Base-by-base conservation (phyloP, 2,797 vertebrate species). In the Pteronotus mesoamericanus region DNA sequence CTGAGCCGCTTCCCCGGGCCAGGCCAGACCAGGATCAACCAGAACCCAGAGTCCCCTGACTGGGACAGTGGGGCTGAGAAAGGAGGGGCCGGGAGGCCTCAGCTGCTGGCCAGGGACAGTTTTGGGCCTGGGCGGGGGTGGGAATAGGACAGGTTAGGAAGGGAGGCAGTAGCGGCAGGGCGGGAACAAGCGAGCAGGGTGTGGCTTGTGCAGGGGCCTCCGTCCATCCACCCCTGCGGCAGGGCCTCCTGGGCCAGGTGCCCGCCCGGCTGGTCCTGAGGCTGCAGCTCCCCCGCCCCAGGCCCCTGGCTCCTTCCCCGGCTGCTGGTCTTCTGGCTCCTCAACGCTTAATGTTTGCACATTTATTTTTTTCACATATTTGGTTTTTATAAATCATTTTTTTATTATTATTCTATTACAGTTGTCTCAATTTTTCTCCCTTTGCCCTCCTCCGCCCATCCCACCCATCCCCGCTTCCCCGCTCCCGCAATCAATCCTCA, bases 221-320 rank as follows among this genome's bases (percentile, higher is more conserved):
- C n/a, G 19, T 37, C n/a, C 1, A 0, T 19, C 39, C 21, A 1
- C 12, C 34, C 12, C 12, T 0, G 0, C n/a, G n/a, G 61, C 29
- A 85, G 22, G 7, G 57, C 55, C 11, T 21, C 9, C 0, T 0
- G 48, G 64, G 26, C 42, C 2, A 0, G 3, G 46, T 10, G 22
- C 37, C 48, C 34, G 11, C 11, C 44, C 5, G 10, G 18, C 59
- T 2, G 7, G 26, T 7, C 39, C 69, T 66, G 69, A 39, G 59
- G 11, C 64, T 34, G 0, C 1, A 14, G 71, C 22, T 16, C 37
- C 42, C 4, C 3, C 42, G 39, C 5, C 1, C 69, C 24, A 0
- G 0, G 24, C 2, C 34, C 29, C 37, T 34, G 0, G 4, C 34
- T 14, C 6, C 4, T 32, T 51, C 32, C 69, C 66, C 87, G 15